Evolutionary conservation across 2,797 vertebrate species (phyloP).

Genomic region (Saxicola maurus): DNA sequence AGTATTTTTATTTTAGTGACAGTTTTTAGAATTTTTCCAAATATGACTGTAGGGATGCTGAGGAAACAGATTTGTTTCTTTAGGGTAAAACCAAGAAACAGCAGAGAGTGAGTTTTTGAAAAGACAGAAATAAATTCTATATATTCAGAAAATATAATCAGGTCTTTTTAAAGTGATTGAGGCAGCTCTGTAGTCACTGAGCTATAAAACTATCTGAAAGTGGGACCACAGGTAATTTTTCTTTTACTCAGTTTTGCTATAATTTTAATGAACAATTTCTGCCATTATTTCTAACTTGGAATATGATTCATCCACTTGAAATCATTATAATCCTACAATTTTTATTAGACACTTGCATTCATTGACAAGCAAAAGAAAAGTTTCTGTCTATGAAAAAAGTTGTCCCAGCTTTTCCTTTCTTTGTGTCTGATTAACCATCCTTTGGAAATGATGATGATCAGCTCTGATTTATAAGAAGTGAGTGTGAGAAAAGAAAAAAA

Average conservation of each 20-base stretch:
- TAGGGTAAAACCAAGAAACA: not conserved
- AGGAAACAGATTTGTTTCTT: not conserved
- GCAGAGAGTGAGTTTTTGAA: not conserved
- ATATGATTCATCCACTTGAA: not conserved
- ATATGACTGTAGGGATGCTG: not conserved
- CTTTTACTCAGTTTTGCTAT: not conserved
- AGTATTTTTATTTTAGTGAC: not conserved
- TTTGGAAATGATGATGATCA: not conserved
- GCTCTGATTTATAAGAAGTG: not conserved
- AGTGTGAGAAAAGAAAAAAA: not conserved
- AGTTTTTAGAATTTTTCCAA: not conserved
- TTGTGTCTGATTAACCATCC: not conserved
- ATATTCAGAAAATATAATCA: not conserved
- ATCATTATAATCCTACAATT: not conserved
- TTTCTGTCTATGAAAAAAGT: not conserved
- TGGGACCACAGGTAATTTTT: not conserved
- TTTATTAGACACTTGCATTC: not conserved
- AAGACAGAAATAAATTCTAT: not conserved
- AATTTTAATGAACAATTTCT: not conserved
- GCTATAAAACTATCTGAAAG: not conserved
- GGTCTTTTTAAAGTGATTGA: not conserved
- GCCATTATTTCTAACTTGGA: not conserved
- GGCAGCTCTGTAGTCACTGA: not conserved
- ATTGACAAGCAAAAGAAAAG: not conserved
- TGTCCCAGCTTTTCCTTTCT: not conserved